Conservation (phyloP, 2,797 vertebrate genomes). For the Heterohyrax brucei region DNA sequence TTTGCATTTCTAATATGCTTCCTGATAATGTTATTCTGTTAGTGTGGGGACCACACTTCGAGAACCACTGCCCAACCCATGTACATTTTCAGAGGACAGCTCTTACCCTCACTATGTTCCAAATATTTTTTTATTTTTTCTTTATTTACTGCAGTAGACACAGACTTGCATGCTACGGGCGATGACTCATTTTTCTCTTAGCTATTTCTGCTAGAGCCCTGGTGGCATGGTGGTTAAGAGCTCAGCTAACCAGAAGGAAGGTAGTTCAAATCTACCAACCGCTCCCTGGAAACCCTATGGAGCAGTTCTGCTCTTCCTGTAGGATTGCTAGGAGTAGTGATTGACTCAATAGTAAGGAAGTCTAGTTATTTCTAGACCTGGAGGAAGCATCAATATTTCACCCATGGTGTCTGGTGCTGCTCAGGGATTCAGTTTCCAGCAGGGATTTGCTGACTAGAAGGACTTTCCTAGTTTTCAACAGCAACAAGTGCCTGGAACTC, state of each 20-base stretch:
- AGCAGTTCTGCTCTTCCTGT: no score
- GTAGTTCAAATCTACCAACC: no score
- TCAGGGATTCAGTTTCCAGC: constrained; percentile 26
- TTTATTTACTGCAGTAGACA: background rate
- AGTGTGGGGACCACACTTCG: background rate
- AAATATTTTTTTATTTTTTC: background rate
- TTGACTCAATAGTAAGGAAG: no score
- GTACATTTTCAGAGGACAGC: background rate
- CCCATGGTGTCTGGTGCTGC: background rate
- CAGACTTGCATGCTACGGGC: no score
- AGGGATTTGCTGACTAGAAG: constrained; percentile 15
- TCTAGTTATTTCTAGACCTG: background rate
- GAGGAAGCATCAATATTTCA: background rate
- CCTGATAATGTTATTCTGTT: background rate
- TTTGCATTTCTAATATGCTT: background rate
- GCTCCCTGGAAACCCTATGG: no score
- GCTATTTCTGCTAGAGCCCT: background rate
- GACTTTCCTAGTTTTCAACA: constrained; percentile 18
- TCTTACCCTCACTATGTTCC: background rate
- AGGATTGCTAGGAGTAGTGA: no score
- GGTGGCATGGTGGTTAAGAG: no score
- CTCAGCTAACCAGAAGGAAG: no score
- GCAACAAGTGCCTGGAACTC: constrained; percentile 63
- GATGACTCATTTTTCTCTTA: background rate
- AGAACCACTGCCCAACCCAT: background rate